These are phyloP conservation scores for Athalia rosae DNA, from an alignment of 2,888 invertebrate genomes.

Conservation along the genomic window DNA sequence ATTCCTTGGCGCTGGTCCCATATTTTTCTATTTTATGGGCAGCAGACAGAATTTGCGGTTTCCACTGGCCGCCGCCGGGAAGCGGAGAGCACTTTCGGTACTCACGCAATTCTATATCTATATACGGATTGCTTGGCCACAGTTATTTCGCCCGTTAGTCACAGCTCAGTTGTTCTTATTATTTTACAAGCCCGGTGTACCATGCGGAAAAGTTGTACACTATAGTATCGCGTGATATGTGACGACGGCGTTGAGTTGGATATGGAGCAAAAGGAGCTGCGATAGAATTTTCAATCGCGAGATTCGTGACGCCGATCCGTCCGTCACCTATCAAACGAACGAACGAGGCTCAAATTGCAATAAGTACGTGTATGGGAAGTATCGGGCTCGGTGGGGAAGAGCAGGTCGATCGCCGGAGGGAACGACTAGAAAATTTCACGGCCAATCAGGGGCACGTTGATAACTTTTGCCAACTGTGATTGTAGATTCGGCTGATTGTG, in stretches of 20 bases:
- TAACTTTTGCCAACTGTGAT: conserved; percentile 37
- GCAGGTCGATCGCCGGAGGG: conserved; percentile 6
- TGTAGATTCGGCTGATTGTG: conserved; percentile 30
- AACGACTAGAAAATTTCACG: conserved; percentile 13
- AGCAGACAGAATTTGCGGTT: conserved; percentile 59
- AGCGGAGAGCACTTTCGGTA: conserved; percentile 56
- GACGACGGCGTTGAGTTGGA: not conserved
- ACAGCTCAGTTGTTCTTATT: conserved; percentile 55
- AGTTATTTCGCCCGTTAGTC: conserved; percentile 57
- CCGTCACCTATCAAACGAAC: not conserved
- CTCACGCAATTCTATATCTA: conserved; percentile 34
- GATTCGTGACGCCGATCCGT: not conserved
- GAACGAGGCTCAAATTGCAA: conserved; percentile 22
- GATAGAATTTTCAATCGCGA: not conserved
- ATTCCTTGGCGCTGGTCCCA: conserved; percentile 60
- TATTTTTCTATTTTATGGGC: conserved; percentile 60
- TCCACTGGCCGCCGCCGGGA: conserved; percentile 46
- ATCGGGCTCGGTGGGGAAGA: not conserved
- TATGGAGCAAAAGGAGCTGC: not conserved
- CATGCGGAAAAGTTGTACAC: not conserved
- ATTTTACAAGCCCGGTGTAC: conserved; percentile 51
- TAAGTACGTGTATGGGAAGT: conserved; percentile 14
- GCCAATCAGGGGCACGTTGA: conserved; percentile 14
- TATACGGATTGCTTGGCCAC: conserved; percentile 23
- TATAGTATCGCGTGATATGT: not conserved